Percentiles rank a stretch among this genome's conserved stretches.
phyloP scores from a whole-genome alignment of 2,113 vertebrate genomes.

The Pandion haliaetus region DNA sequence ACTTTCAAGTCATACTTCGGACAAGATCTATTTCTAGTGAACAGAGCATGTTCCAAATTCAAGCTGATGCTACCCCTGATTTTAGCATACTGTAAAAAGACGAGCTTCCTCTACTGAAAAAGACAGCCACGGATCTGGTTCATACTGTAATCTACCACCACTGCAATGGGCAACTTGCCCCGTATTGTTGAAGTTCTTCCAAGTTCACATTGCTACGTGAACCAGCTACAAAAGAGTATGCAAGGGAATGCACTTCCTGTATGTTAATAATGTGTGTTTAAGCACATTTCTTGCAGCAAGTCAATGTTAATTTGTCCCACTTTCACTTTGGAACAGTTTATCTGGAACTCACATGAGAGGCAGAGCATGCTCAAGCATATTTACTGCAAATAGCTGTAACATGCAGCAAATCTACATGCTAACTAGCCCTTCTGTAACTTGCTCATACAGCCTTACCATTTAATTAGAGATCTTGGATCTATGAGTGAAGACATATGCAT shows the following conservation, averaged over 20 bases:
- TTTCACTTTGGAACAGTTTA: not conserved
- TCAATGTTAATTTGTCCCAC: not conserved
- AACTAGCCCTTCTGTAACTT: not conserved
- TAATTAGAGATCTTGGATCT: not conserved
- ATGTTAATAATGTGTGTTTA: not conserved
- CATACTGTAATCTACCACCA: not conserved
- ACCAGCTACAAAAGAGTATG: not conserved
- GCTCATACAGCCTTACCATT: not conserved
- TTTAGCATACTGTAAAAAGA: not conserved
- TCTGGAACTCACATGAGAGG: not conserved
- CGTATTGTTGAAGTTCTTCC: not conserved
- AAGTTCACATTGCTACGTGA: not conserved
- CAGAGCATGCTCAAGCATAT: not conserved
- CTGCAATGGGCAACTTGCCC: not conserved
- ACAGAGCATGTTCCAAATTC: not conserved
- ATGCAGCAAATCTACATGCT: not conserved
- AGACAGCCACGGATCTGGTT: not conserved
- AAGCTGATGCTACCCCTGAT: not conserved
- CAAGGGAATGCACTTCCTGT: not conserved
- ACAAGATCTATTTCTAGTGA: not conserved
- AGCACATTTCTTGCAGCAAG: not conserved
- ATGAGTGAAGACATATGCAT: rapidly evolving
- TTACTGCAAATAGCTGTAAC: not conserved
- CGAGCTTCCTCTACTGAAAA: not conserved
- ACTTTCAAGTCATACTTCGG: not conserved